phyloP scores from a whole-genome alignment of 1,140 invertebrate species.

The Sycobia sp. region DNA sequence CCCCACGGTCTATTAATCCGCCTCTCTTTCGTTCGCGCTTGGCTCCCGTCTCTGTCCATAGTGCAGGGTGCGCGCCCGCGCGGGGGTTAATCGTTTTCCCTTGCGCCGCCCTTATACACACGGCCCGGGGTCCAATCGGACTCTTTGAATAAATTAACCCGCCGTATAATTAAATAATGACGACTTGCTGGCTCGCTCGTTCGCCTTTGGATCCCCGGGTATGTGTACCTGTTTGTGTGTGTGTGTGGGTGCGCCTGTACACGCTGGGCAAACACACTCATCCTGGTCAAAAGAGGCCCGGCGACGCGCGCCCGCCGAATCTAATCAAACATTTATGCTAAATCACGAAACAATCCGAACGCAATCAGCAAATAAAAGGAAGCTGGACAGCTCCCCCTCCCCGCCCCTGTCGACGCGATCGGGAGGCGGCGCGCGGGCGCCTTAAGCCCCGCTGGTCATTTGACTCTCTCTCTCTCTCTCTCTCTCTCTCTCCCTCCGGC shows the following conservation, averaged over 20 bases:
- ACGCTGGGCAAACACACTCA: no score
- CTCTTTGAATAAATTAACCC: conserved; percentile 36
- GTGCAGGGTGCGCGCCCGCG: neutral
- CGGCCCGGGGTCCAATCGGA: conserved; percentile 4
- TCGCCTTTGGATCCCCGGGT: neutral
- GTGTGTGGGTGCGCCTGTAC: no score
- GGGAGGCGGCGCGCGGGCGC: conserved; percentile 36
- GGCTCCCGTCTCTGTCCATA: neutral
- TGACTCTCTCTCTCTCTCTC: no score
- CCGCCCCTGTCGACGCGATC: conserved; percentile 41
- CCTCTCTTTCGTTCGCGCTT: neutral
- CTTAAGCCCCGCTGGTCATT: conserved; percentile 61
- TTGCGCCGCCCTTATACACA: conserved; percentile 3
- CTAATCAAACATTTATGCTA: conserved; percentile 66
- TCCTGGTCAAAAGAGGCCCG: conserved; percentile 6
- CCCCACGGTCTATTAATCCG: conserved; percentile 1
- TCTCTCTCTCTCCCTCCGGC: no score
- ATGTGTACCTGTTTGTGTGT: no score
- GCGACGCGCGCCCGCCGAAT: conserved; percentile 50
- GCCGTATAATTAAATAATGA: conserved; percentile 36
- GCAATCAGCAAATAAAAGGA: conserved; percentile 64
- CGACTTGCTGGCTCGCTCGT: neutral
- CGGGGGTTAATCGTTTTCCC: conserved; percentile 25
- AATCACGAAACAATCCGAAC: conserved; percentile 64
- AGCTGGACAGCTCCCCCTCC: no score